Percentiles rank a stretch among this genome's conserved stretches.
Conservation (phyloP, 2,113 vertebrate genomes). For the Synodontis membranacea region DNA sequence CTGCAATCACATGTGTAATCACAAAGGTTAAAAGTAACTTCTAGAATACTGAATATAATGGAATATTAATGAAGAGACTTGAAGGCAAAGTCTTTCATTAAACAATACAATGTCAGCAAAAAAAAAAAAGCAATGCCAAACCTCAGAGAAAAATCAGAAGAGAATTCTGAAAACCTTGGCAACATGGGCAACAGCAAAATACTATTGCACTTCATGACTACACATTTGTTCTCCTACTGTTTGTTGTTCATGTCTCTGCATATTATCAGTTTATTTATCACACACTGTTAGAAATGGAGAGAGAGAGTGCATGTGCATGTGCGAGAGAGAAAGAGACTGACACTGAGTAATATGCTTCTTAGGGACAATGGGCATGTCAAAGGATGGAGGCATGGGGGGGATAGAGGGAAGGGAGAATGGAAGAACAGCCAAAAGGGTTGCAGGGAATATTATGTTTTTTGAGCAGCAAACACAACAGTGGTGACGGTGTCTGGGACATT, state of each 20-base stretch:
- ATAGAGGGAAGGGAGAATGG: neutral
- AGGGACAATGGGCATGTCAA: slow-evolving; percentile 21
- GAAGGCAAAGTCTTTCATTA: neutral
- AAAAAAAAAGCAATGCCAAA: neutral
- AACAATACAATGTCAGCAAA: neutral
- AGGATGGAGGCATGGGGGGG: neutral
- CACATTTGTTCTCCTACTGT: slow-evolving; percentile 6
- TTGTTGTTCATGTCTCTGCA: slow-evolving; percentile 25
- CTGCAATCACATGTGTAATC: neutral
- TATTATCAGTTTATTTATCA: slow-evolving; percentile 29
- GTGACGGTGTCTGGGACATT: slow-evolving; percentile 38
- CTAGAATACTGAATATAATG: neutral
- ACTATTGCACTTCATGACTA: slow-evolving; percentile 19
- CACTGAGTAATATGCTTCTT: slow-evolving; percentile 35
- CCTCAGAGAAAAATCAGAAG: neutral
- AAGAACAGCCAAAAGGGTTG: slow-evolving; percentile 40
- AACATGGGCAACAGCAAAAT: neutral
- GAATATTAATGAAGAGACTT: neutral
- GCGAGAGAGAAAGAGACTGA: neutral
- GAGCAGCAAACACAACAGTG: slow-evolving; percentile 28
- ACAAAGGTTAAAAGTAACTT: neutral
- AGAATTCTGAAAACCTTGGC: neutral
- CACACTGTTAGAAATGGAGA: neutral
- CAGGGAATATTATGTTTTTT: slow-evolving; percentile 42
- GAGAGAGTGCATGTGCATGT: neutral